Percentiles rank a stretch among this genome's conserved stretches.
These are phyloP conservation scores for Seriola dumerili DNA, from an alignment of 2,113 vertebrate species.

Conservation along the genomic window DNA sequence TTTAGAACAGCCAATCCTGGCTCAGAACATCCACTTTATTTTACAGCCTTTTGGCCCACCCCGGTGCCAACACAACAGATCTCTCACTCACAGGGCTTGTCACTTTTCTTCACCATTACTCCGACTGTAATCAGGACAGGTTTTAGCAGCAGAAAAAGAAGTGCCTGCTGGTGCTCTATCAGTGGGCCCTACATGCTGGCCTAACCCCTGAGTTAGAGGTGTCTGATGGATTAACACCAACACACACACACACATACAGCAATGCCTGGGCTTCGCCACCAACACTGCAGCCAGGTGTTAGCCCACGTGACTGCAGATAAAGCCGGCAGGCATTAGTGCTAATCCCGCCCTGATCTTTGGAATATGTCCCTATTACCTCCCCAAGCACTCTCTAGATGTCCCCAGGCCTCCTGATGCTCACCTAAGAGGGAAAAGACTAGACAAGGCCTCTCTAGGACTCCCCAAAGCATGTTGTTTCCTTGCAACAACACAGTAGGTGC, in stretches of 20 bases:
- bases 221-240: slow-evolving; percentile 75
- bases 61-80: slow-evolving; percentile 40
- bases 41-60: slow-evolving; percentile 48
- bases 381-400: slow-evolving; percentile 74
- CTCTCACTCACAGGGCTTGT: slow-evolving; percentile 11
- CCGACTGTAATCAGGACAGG: slow-evolving; percentile 5
- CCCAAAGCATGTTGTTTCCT: slow-evolving; percentile 55
- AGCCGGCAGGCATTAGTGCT: slow-evolving; percentile 84
- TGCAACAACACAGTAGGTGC: slow-evolving; percentile 75
- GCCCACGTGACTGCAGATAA: slow-evolving; percentile 85
- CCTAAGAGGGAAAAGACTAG: slow-evolving; percentile 67
- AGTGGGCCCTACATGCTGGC: slow-evolving; percentile 37
- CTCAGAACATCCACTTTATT: slow-evolving; percentile 71
- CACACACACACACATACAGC: slow-evolving; percentile 57
- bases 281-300: slow-evolving; percentile 83
- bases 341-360: slow-evolving; percentile 86
- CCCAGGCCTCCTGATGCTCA: slow-evolving; percentile 71
- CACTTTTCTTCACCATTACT: slow-evolving; percentile 41
- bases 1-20: slow-evolving; percentile 72
- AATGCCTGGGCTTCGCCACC: slow-evolving; percentile 63
- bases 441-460: slow-evolving; percentile 64
- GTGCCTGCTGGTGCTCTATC: slow-evolving; percentile 41
- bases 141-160: slow-evolving; percentile 29
- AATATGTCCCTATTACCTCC: slow-evolving; percentile 82
- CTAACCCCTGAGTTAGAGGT: slow-evolving; percentile 69